A percentile compares a stretch with the other conserved stretches of the same genome.
These are phyloP conservation scores for Ariolimax columbianus DNA, from an alignment of 2,888 invertebrate species.

Conservation along the genomic window DNA sequence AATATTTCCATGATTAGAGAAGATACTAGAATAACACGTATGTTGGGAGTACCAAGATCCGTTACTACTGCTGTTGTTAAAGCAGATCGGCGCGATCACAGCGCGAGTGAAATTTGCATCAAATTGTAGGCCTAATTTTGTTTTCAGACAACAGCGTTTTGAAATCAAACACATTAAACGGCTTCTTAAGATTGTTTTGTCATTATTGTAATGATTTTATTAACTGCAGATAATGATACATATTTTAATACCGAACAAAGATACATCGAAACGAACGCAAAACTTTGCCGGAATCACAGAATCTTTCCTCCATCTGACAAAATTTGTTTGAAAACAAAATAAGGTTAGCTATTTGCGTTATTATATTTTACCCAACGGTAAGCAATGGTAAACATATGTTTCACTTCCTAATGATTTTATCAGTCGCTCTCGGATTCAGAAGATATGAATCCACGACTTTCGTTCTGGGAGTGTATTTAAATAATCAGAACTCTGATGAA, in stretches of 20 bases:
- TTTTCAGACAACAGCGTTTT: neutral
- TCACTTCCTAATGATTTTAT: neutral
- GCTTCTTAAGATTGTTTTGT: constrained; percentile 4
- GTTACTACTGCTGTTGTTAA: neutral
- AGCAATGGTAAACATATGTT: neutral
- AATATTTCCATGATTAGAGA: too few species aligned
- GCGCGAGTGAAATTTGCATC: neutral
- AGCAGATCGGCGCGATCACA: neutral
- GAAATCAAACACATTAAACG: neutral
- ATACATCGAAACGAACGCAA: neutral
- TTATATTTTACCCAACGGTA: neutral
- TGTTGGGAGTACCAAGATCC: too few species aligned
- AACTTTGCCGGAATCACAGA: neutral
- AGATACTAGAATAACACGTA: too few species aligned
- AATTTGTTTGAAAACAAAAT: neutral
- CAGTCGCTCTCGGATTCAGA: neutral
- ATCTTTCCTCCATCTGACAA: neutral
- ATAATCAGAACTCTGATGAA: neutral
- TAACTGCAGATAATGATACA: neutral
- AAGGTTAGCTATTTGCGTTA: neutral
- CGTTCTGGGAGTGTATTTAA: neutral
- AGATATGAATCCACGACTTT: neutral
- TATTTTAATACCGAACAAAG: neutral
- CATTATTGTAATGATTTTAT: constrained; percentile 3
- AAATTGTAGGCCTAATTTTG: constrained; percentile 7